Evolutionary conservation across 2,113 vertebrate genomes (phyloP).

Genomic region (Cygnus buccinator): DNA sequence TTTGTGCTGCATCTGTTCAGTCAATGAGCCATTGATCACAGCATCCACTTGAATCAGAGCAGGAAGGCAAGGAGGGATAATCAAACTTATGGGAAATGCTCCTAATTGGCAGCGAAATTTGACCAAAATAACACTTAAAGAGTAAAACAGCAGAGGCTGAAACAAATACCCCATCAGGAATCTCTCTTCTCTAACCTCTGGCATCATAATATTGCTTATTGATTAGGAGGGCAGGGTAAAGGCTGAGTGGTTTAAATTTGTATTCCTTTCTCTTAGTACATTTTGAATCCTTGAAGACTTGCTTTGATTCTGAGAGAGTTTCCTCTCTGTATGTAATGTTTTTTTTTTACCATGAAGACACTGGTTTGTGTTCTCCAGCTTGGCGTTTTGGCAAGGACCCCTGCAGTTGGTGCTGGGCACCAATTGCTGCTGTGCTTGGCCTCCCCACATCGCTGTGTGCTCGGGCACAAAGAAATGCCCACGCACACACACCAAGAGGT

Average conservation of each 20-base stretch:
- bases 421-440: background rate
- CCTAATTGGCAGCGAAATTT: background rate
- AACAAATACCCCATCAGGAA: background rate
- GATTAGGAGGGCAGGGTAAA: background rate
- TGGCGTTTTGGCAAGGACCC: background rate
- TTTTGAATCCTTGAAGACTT: background rate
- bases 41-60: background rate
- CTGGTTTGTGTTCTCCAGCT: background rate
- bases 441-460: fast-evolving
- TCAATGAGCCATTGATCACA: background rate
- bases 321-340: no score
- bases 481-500: fast-evolving
- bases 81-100: background rate
- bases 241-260: background rate
- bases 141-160: background rate
- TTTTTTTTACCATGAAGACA: background rate
- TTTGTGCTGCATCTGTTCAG: background rate
- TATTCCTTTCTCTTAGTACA: background rate
- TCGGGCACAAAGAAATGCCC: background rate
- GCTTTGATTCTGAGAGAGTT: background rate
- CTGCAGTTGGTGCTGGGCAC: fast-evolving
- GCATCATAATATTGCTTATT: background rate
- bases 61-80: background rate
- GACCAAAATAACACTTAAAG: background rate
- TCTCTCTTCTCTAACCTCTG: background rate